Conservation (phyloP, 2,113 vertebrate species). For the Pelecanoides urinatrix region DNA sequence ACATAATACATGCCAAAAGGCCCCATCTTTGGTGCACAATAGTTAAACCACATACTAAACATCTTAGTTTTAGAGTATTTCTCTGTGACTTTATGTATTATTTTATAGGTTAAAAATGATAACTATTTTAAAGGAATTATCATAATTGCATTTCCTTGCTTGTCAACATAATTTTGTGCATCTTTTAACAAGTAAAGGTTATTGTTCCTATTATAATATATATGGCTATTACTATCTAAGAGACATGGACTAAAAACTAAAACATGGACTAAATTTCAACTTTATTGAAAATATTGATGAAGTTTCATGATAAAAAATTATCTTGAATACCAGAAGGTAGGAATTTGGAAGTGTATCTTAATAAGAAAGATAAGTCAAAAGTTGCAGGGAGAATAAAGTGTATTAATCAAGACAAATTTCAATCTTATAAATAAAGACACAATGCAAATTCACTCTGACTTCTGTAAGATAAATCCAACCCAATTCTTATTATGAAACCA, state of each 20-base stretch:
- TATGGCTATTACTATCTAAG: neutral
- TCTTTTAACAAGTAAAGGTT: neutral
- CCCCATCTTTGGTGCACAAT: neutral
- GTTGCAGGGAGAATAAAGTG: neutral
- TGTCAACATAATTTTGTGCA: neutral
- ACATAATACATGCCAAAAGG: neutral
- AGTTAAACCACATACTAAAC: neutral
- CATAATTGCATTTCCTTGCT: neutral
- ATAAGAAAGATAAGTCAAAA: neutral
- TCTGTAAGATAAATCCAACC: neutral
- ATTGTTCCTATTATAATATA: neutral
- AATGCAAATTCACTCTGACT: neutral
- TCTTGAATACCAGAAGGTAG: neutral
- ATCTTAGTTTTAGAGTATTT: neutral
- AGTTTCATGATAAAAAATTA: neutral
- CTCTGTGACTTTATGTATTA: neutral
- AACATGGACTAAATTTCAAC: too few species aligned
- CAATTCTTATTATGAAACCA: neutral
- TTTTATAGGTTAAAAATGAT: neutral
- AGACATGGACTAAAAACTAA: neutral
- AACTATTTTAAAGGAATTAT: neutral
- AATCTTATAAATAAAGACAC: neutral
- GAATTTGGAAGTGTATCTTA: neutral
- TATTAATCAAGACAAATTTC: neutral
- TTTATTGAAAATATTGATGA: neutral